These are phyloP conservation scores for Hemicrepidius hirtus DNA, from an alignment of 2,888 invertebrate genomes.

Conservation along the genomic window DNA sequence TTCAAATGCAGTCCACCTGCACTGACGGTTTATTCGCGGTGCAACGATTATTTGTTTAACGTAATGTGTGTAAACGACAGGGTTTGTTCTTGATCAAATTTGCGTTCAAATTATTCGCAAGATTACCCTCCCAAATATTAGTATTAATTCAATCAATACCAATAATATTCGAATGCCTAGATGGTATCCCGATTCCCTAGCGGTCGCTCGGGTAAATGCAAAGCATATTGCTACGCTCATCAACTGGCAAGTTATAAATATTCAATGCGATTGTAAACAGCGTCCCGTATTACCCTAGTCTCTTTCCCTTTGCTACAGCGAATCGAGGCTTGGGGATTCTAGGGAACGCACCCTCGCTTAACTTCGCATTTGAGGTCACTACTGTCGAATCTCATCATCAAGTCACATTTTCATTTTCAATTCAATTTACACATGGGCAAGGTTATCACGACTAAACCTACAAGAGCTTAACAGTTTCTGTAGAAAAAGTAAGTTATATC, in stretches of 20 bases:
- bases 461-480: conserved; percentile 9
- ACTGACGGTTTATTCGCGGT: conserved; percentile 13
- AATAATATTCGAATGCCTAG: conserved; percentile 62
- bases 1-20: conserved; percentile 36
- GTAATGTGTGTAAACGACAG: conserved; percentile 61
- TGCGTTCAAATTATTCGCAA: conserved; percentile 71
- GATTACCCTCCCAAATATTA: conserved; percentile 73
- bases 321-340: conserved; percentile 56
- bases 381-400: conserved; percentile 71
- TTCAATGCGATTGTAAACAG: conserved; percentile 73
- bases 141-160: conserved; percentile 72
- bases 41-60: conserved; percentile 49
- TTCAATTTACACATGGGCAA: conserved; percentile 64
- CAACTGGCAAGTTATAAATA: conserved; percentile 73
- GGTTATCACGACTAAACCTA: conserved; percentile 18
- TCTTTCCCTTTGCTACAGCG: conserved; percentile 53
- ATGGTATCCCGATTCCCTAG: conserved; percentile 62
- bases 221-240: conserved; percentile 73
- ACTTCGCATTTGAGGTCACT: conserved; percentile 72
- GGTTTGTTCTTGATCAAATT: conserved; percentile 68
- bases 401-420: conserved; percentile 70
- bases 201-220: conserved; percentile 69
- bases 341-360: conserved; percentile 54
- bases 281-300: conserved; percentile 57
- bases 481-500: neutral